Evolutionary conservation across 1,140 invertebrate species (phyloP).

Genomic region (Oppia nitens): DNA sequence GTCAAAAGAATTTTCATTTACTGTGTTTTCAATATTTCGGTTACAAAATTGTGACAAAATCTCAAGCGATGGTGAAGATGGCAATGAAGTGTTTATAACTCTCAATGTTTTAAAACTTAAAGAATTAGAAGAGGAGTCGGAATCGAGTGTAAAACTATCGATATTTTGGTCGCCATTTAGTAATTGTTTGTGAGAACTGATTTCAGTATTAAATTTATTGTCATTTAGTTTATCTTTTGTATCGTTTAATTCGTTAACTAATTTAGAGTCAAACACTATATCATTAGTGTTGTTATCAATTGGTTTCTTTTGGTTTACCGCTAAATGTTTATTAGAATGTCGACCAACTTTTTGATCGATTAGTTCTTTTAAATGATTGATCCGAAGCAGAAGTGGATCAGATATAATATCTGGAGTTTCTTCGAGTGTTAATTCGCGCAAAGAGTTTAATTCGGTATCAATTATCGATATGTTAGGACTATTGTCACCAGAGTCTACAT

Average conservation of each 20-base stretch:
- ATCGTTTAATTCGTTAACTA: too few species aligned
- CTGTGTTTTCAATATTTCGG: too few species aligned
- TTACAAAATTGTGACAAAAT: background rate
- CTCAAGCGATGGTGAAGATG: background rate
- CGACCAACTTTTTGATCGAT: background rate
- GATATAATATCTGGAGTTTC: background rate
- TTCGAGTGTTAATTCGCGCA: background rate
- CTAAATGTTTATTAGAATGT: background rate
- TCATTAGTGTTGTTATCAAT: too few species aligned
- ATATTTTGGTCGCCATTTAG: background rate
- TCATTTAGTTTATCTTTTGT: too few species aligned
- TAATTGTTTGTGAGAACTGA: background rate
- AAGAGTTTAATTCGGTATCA: background rate
- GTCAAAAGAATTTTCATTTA: too few species aligned
- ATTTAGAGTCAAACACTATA: too few species aligned
- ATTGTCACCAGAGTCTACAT: background rate
- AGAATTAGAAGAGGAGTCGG: background rate
- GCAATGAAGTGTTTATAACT: too few species aligned
- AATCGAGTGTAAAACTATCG: too few species aligned
- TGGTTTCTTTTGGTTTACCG: too few species aligned
- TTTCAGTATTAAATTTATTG: too few species aligned
- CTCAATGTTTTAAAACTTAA: background rate
- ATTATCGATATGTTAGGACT: background rate
- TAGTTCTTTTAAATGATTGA: background rate
- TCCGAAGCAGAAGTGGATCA: background rate